Evolutionary conservation across 2,797 vertebrate species (phyloP).

Genomic region (Threskiornis aethiopicus): DNA sequence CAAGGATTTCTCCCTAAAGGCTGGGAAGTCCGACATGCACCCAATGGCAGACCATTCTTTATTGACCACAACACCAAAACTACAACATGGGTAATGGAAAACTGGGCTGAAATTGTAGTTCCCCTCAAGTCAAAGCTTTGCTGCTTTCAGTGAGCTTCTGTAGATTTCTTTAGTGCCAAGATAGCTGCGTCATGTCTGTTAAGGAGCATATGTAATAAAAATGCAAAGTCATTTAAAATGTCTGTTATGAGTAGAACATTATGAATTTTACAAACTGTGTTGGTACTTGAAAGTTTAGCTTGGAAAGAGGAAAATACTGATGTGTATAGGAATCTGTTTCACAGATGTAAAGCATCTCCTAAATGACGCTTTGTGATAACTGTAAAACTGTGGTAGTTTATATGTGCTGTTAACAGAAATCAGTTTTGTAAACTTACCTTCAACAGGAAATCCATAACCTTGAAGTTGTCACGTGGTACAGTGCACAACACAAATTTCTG

Average conservation of each 20-base stretch:
- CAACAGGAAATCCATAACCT: background rate
- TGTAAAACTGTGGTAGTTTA: background rate
- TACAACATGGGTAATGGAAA: slow-evolving; percentile 88
- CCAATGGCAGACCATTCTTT: slow-evolving; percentile 92
- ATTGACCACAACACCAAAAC: slow-evolving; percentile 93
- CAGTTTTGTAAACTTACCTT: background rate
- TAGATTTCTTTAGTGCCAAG: background rate
- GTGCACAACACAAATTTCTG: background rate
- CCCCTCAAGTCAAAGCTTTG: background rate
- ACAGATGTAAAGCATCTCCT: background rate
- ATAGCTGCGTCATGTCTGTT: background rate
- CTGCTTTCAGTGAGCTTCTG: background rate
- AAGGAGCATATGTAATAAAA: background rate
- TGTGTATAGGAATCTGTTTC: background rate
- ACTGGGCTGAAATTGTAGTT: background rate
- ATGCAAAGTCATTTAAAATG: background rate
- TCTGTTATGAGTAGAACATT: background rate
- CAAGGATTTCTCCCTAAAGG: slow-evolving; percentile 84
- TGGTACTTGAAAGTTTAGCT: background rate
- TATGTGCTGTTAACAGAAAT: background rate
- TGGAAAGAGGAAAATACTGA: background rate
- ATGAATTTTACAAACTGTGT: background rate
- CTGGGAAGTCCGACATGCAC: slow-evolving; percentile 92
- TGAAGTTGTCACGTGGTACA: background rate
- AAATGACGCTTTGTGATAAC: background rate